Conservation (phyloP, 1,140 invertebrate genomes). For the Diorhabda elongata region DNA sequence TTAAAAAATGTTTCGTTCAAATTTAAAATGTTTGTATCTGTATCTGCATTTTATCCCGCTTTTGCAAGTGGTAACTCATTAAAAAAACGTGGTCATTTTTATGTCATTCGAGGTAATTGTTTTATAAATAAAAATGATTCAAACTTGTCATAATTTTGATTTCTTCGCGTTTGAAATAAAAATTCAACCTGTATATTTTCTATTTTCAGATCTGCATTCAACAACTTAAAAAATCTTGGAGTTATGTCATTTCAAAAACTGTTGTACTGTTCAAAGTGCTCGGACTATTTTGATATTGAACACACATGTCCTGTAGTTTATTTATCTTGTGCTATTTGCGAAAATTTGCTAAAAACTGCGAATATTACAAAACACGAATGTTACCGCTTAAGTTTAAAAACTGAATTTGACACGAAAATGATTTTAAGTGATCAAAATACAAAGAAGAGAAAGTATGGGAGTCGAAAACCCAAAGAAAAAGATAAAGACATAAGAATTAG, state of each 20-base stretch:
- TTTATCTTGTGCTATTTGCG: not conserved
- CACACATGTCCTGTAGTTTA: not conserved
- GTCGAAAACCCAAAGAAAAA: not conserved
- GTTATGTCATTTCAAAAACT: not conserved
- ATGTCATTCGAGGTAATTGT: too few relatives aligned
- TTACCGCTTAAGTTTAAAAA: not conserved
- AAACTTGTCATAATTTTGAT: too few relatives aligned
- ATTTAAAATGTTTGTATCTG: too few relatives aligned
- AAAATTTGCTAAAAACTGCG: not conserved
- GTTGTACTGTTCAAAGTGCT: not conserved
- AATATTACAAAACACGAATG: conserved; percentile 1
- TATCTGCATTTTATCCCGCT: too few relatives aligned
- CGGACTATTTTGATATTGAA: not conserved
- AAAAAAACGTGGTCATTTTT: too few relatives aligned
- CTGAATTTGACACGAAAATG: not conserved
- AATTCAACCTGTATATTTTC: not conserved
- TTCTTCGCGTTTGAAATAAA: not conserved
- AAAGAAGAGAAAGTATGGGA: not conserved
- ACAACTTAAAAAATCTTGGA: not conserved
- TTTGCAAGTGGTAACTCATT: too few relatives aligned
- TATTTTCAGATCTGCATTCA: not conserved
- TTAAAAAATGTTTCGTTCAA: too few relatives aligned
- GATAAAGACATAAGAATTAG: not conserved
- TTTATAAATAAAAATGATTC: too few relatives aligned
- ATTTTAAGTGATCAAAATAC: not conserved